Conservation (phyloP, 2,797 vertebrate genomes). For the Tarsius wallacei region DNA sequence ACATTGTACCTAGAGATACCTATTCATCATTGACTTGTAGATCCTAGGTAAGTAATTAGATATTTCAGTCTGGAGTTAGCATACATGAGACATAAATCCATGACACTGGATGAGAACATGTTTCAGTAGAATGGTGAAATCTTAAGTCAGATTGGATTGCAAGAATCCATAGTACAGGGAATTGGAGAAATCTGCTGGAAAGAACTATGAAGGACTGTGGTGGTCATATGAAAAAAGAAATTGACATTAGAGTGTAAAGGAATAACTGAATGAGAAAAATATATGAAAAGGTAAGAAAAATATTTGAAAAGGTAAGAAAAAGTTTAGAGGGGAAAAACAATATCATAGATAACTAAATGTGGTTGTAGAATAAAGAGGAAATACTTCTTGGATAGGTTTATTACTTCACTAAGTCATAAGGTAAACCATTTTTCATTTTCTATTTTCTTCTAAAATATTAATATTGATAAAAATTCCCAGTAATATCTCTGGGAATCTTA, state of each 20-base stretch:
- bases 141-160: background rate
- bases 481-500: background rate
- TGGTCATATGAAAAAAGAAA: background rate
- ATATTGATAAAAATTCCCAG: background rate
- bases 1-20: background rate
- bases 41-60: background rate
- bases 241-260: background rate
- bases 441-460: slow-evolving; percentile 4
- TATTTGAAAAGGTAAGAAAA: background rate
- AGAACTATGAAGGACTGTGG: background rate
- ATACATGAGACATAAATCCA: background rate
- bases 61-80: background rate
- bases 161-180: background rate
- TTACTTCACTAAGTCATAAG: slow-evolving; percentile 26
- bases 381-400: background rate
- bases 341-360: background rate
- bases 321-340: background rate
- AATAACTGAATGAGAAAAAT: background rate
- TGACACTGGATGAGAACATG: background rate
- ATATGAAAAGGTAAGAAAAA: background rate
- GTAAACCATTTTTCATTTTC: background rate
- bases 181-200: background rate
- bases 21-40: background rate
- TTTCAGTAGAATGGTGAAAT: background rate
- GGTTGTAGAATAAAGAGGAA: background rate